A percentile compares a stretch with the other conserved stretches of the same genome.
These are phyloP conservation scores for Pandion haliaetus DNA, from an alignment of 2,113 vertebrate species.

Conservation along the genomic window DNA sequence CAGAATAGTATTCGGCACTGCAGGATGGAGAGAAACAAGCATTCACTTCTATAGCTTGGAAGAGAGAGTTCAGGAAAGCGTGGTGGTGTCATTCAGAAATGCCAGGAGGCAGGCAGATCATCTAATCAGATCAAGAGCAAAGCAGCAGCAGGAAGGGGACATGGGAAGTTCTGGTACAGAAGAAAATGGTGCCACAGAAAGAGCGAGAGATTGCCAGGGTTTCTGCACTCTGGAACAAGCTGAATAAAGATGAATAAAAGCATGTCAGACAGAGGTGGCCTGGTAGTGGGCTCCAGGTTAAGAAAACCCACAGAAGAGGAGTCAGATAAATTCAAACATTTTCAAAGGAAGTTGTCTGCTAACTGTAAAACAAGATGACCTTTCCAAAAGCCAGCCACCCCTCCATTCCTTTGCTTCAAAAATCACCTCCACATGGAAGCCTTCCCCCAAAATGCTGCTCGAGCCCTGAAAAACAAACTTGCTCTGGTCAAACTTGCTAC, in stretches of 20 bases:
- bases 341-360: neutral
- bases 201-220: neutral
- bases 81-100: rapidly evolving
- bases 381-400: neutral
- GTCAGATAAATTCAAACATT: neutral
- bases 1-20: rapidly evolving
- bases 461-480: neutral
- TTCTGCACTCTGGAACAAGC: neutral
- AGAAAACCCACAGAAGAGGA: neutral
- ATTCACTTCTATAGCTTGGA: too few relatives aligned
- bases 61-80: rapidly evolving
- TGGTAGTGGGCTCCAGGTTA: too few relatives aligned
- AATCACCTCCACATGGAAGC: neutral
- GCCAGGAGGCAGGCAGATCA: neutral
- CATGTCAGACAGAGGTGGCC: rapidly evolving
- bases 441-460: neutral
- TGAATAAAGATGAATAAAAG: neutral
- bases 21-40: neutral
- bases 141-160: neutral
- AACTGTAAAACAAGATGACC: neutral
- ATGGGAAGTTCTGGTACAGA: neutral
- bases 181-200: neutral
- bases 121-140: neutral
- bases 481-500: neutral
- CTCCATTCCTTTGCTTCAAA: neutral